Conservation (phyloP, 2,888 invertebrate species). For the Macrophya annulata region DNA sequence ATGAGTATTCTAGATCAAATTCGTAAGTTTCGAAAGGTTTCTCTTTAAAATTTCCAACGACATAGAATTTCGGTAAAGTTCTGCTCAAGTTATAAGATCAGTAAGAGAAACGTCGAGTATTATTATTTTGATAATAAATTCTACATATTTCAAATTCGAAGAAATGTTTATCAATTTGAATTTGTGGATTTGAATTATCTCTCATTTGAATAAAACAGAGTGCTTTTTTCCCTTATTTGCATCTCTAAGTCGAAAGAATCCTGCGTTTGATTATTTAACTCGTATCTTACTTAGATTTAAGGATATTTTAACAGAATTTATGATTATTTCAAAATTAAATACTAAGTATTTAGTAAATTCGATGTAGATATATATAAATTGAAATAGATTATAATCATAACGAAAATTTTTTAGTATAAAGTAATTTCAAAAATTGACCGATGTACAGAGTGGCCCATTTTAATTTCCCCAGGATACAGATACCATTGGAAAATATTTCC, state of each 20-base stretch:
- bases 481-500: too few relatives aligned
- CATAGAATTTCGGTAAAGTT: not conserved
- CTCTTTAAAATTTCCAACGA: not conserved
- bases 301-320: conserved; percentile 11
- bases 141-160: not conserved
- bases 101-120: not conserved
- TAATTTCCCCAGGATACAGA: not conserved
- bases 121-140: not conserved
- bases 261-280: not conserved
- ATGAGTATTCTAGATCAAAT: not conserved
- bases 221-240: not conserved
- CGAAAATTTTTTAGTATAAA: not conserved
- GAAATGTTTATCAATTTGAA: not conserved
- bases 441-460: not conserved
- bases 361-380: not conserved
- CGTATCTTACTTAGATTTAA: not conserved
- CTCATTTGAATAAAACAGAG: not conserved
- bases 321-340: not conserved
- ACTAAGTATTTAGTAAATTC: not conserved
- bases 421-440: not conserved
- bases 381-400: not conserved
- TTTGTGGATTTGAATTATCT: not conserved
- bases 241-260: not conserved
- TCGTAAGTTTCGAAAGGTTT: not conserved
- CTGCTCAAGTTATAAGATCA: not conserved